Conservation (phyloP, 2,888 invertebrate genomes). For the Ceratothoa steindachneri region DNA sequence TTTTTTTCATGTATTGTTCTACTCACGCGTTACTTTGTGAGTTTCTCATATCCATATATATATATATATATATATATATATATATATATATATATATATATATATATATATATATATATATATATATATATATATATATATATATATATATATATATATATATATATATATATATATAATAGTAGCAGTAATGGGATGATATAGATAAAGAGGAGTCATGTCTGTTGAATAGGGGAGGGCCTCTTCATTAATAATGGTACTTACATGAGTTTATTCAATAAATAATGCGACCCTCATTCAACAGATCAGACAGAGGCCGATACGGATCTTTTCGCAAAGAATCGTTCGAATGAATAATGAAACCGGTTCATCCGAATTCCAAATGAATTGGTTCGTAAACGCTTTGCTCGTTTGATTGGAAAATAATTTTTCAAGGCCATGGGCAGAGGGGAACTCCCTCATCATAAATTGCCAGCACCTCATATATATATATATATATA, state of each 20-base stretch:
- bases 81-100: background rate
- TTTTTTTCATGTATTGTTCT: no score
- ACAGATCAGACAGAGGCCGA: background rate
- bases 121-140: background rate
- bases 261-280: background rate
- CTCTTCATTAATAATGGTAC: background rate
- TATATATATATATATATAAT: background rate
- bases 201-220: background rate
- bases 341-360: background rate
- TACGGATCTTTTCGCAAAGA: background rate
- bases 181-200: background rate
- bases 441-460: background rate
- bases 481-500: background rate
- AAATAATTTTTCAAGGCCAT: background rate
- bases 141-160: background rate
- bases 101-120: background rate
- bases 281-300: background rate
- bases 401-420: conserved; percentile 7
- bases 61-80: background rate
- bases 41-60: no score
- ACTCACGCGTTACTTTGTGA: no score
- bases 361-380: background rate
- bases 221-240: background rate
- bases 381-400: background rate
- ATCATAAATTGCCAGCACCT: background rate